Percentiles rank a stretch among this genome's conserved stretches.
These are phyloP conservation scores for Istiophorus platypterus DNA, from an alignment of 2,113 vertebrate genomes.

Conservation along the genomic window DNA sequence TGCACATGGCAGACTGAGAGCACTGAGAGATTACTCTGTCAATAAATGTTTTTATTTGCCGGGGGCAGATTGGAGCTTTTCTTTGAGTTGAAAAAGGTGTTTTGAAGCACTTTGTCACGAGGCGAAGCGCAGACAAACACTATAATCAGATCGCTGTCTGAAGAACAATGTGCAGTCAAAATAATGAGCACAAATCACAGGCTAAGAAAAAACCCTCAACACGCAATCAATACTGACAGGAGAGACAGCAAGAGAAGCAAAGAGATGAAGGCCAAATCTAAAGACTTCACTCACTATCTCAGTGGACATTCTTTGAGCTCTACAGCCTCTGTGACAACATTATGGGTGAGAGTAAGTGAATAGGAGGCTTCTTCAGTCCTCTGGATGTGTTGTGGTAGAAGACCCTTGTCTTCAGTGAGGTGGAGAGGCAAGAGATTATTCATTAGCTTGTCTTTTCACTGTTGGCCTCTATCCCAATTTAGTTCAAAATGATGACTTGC, in stretches of 20 bases:
- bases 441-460: neutral
- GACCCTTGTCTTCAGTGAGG: neutral
- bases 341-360: neutral
- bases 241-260: constrained; percentile 8
- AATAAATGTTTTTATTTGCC: constrained; percentile 76
- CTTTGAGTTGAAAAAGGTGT: constrained; percentile 69
- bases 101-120: constrained; percentile 66
- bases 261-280: constrained; percentile 8
- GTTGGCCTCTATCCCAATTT: neutral
- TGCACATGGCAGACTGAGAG: constrained; percentile 17
- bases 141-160: constrained; percentile 75
- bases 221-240: constrained; percentile 50
- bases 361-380: neutral
- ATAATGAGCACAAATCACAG: constrained; percentile 72
- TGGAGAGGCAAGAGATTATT: neutral
- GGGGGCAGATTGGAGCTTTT: constrained; percentile 42
- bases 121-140: constrained; percentile 32
- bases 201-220: constrained; percentile 51
- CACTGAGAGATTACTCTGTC: constrained; percentile 72
- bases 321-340: neutral
- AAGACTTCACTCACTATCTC: neutral
- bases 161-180: constrained; percentile 65
- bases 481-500: neutral
- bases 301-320: constrained; percentile 1
- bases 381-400: neutral